A percentile compares a stretch with the other conserved stretches of the same genome.
Evolutionary conservation across 2,888 invertebrate species (phyloP).

Genomic region (Anoplius nigerrimus): DNA sequence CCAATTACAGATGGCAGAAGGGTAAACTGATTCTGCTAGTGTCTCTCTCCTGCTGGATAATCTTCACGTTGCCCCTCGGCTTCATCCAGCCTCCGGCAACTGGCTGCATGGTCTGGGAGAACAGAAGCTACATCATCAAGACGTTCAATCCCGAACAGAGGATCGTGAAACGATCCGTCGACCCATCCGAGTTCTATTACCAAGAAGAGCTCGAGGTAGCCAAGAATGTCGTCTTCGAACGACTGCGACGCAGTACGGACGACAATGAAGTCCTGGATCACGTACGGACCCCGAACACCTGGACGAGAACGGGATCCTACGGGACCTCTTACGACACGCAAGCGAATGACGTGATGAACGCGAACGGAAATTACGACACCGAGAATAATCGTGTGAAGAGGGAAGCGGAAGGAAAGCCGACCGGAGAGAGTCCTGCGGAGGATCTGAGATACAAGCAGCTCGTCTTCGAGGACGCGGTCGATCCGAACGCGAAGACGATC

Average conservation of each 20-base stretch:
- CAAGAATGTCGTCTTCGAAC: slow-evolving; percentile 69
- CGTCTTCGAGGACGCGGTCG: slow-evolving; percentile 44
- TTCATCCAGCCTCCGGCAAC: slow-evolving; percentile 96
- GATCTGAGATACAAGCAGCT: slow-evolving; percentile 45
- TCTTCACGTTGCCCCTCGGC: slow-evolving; percentile 96
- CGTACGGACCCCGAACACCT: not conserved
- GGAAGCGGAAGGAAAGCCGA: slow-evolving; percentile 16
- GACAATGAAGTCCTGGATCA: slow-evolving; percentile 40
- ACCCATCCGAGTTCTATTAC: slow-evolving; percentile 50
- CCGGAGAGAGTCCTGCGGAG: slow-evolving; percentile 32
- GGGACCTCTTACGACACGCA: slow-evolving; percentile 28
- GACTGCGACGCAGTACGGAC: slow-evolving; percentile 63
- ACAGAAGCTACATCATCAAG: slow-evolving; percentile 81
- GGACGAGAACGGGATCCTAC: not conserved
- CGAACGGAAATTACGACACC: slow-evolving; percentile 8
- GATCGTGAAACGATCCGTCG: slow-evolving; percentile 76
- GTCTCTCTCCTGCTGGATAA: slow-evolving; percentile 95
- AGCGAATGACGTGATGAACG: slow-evolving; percentile 23
- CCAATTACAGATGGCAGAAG: slow-evolving; percentile 82
- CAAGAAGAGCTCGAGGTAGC: slow-evolving; percentile 65
- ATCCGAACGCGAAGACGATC: slow-evolving; percentile 55
- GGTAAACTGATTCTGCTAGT: slow-evolving; percentile 92
- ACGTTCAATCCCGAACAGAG: slow-evolving; percentile 77
- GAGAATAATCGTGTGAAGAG: slow-evolving; percentile 34
- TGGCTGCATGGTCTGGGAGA: slow-evolving; percentile 84